Base-by-base conservation (phyloP, 2,113 vertebrate species). In the Chamaetylas fuelleborni region DNA sequence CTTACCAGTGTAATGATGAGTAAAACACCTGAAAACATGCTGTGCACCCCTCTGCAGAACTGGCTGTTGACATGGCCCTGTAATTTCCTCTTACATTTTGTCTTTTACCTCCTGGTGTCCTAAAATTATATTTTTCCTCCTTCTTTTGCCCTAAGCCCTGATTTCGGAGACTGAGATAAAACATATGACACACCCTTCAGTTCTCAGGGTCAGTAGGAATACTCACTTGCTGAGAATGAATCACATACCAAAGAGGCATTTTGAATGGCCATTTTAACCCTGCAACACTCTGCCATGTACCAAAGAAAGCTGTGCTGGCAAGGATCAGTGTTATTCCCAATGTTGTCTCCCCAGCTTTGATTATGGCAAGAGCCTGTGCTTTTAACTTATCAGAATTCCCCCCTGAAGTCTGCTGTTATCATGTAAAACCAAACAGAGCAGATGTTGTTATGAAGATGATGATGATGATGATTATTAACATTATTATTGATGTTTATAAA, bases 401-500 rank as follows among this genome's bases (percentile, higher is more conserved):
- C 78, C 92, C 86, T 69, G 72, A 92, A 74, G 36, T 43, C 85
- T 77, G 64, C 2, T 33, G 47, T 17, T 81, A 40, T 53, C 51
- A 45, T 13, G 48, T 67, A 84, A 92, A 96, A 40, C 22, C 56
- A 67, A 93, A 62, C 22, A 53, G 86, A 95, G 58, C 76, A 94
- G 92, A 43, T 90, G 83, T 80, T 94, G 79, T 72, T 34, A 67
- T 65, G n/a, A n/a, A n/a, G 71, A 86, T 2, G 36, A 86, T 2
- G 31, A 86, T 2, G 36, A 82, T 2, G 36, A 67, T 66, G 26
- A 66, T 64, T 2, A 93, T 90, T 19, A 93, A 81, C 80, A 34
- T 83, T 47, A 71, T 90, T 86, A 88, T 64, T 83, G 54, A 51
- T 80, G 58, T 92, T 94, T 81, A 36, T 66, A 81, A 84, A 88